Conservation (phyloP, 2,888 invertebrate genomes). For the Agrilus biguttatus region DNA sequence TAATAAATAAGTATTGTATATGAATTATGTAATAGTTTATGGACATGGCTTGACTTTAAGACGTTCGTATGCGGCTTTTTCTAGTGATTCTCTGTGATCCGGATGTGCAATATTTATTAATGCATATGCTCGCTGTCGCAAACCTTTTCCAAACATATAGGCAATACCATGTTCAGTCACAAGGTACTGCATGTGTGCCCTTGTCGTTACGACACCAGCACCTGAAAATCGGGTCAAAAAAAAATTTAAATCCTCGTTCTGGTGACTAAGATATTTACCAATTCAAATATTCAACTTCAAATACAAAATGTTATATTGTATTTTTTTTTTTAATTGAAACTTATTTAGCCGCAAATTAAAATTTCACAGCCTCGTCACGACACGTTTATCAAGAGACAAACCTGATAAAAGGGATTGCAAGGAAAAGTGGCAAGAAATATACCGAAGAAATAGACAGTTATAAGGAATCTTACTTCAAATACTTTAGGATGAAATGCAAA, state of each 20-base stretch:
- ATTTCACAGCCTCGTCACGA: no score
- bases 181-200: conserved; percentile 86
- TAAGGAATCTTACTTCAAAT: no score
- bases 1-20: no score
- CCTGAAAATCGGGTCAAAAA: conserved; percentile 35
- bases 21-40: conserved; percentile 1
- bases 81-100: conserved; percentile 65
- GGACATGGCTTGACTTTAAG: conserved; percentile 61
- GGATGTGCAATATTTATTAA: conserved; percentile 85
- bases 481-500: no score
- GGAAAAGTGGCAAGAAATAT: no score
- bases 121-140: conserved; percentile 79
- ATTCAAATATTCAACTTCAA: no score
- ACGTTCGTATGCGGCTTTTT: conserved; percentile 78
- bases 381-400: no score
- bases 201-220: conserved; percentile 84
- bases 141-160: conserved; percentile 73
- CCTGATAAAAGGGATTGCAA: no score
- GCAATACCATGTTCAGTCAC: conserved; percentile 91
- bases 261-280: neutral
- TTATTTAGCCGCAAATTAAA: no score
- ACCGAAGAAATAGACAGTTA: no score
- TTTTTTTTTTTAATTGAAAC: no score
- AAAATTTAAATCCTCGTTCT: neutral
- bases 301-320: no score